Percentiles rank a stretch among this genome's conserved stretches.
These are phyloP conservation scores for Odontocolon sp. DNA, from an alignment of 2,888 invertebrate species.

Conservation along the genomic window DNA sequence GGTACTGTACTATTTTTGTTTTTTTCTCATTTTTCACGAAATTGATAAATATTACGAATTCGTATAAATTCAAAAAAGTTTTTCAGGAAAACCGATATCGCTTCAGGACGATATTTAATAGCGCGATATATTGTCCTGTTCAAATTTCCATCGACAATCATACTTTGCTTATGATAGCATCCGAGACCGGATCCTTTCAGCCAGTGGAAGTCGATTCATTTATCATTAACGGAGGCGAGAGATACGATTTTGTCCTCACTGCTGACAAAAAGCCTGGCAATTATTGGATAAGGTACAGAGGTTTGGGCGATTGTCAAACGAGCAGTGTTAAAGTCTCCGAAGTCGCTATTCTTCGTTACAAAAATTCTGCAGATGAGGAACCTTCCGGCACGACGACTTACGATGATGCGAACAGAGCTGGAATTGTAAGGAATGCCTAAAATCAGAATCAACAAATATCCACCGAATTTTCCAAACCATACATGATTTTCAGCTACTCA, in stretches of 20 bases:
- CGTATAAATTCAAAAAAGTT: background rate
- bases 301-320: slow-evolving; percentile 70
- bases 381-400: slow-evolving; percentile 62
- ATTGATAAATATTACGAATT: background rate
- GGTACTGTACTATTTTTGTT: slow-evolving; percentile 57
- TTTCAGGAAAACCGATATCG: slow-evolving; percentile 73
- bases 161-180: slow-evolving; percentile 75
- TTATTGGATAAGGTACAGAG: slow-evolving; percentile 81
- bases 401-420: slow-evolving; percentile 66
- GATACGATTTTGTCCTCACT: slow-evolving; percentile 81
- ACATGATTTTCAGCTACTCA: slow-evolving; percentile 67
- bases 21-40: background rate
- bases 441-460: background rate
- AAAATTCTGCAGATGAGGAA: slow-evolving; percentile 34
- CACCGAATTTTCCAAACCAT: background rate
- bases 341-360: slow-evolving; percentile 66
- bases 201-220: slow-evolving; percentile 76
- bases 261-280: slow-evolving; percentile 76
- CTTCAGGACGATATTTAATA: slow-evolving; percentile 77
- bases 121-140: slow-evolving; percentile 78
- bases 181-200: slow-evolving; percentile 74
- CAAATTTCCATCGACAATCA: slow-evolving; percentile 79
- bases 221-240: slow-evolving; percentile 81
- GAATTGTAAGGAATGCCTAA: slow-evolving; percentile 65
- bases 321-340: slow-evolving; percentile 47